Evolutionary conservation across 2,888 invertebrate genomes (phyloP).

Genomic region (Actias luna): DNA sequence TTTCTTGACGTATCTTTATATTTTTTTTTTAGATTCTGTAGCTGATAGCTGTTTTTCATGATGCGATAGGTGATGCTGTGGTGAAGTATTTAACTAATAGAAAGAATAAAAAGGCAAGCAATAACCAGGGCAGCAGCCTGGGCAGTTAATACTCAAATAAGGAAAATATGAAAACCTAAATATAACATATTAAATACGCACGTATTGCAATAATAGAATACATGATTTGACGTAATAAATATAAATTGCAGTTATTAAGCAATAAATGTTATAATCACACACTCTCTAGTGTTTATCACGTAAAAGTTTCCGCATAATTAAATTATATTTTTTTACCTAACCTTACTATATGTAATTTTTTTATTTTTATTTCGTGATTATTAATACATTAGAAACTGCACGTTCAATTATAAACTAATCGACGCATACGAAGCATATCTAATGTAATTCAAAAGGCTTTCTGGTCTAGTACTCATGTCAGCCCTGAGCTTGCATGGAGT

Average conservation of each 20-base stretch:
- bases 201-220: background rate
- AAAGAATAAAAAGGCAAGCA: no score
- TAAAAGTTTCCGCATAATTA: background rate
- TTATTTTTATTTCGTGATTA: background rate
- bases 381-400: background rate
- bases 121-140: no score
- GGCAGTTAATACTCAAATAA: background rate
- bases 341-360: background rate
- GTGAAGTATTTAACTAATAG: no score
- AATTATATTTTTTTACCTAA: background rate
- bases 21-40: no score
- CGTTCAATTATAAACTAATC: background rate
- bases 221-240: background rate
- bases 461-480: constrained; percentile 44
- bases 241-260: background rate
- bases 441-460: constrained; percentile 45
- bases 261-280: background rate
- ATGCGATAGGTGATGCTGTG: no score
- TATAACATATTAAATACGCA: background rate
- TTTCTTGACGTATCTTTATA: no score
- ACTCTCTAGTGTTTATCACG: constrained; percentile 1
- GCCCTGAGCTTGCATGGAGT: constrained; percentile 32
- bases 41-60: no score
- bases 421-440: constrained; percentile 25
- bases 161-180: background rate